Base-by-base conservation (phyloP, 53 echinoderm and acorn worm species). In the Holothuria leucospilota region DNA sequence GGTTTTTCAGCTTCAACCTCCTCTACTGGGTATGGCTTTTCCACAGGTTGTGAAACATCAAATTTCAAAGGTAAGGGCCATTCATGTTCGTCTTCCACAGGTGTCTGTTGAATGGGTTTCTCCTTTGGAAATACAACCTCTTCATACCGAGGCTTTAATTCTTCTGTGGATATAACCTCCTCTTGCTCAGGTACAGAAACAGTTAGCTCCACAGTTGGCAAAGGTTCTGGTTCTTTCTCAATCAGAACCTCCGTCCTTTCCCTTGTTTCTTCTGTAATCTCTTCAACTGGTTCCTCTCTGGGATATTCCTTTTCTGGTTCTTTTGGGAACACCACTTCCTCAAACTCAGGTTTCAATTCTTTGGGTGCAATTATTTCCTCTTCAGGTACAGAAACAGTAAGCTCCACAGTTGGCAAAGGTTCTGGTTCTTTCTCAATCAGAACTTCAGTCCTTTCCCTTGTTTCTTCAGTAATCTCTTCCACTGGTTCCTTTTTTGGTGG, bases 11-110 rank as follows among this genome's bases (percentile, higher is more conserved):
- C 88, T 69, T 68, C 30, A 24, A 94, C 93, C 87, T 82, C 89
- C 14, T 94, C 68, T 71, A 90, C 90, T 70, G 96, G 94, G 86
- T 86, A 90, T 39, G 87, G 75, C 69, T 67, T 59, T 53, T 75
- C 84, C 23, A 84, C 92, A 40, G 88, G 88, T 27, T 71, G n/a
- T 8, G 71, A 71, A 59, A 90, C 68, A 41, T 87, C 91, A 26
- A 68, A 67, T 38, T 69, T 68, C 68, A 68, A 67, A 68, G 85
- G 85, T 0, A 41, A 25, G 3, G 21, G 8, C 46, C 0, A 39
- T 71, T 28, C 72, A 71, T 10, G 30, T 10, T 30, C 0, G 10
- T 71, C 72, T 39, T 30, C 72, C 20, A 18, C n/a, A 41, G 42
- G 52, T 27, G 58, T 78, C 52, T 29, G 20, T 29, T 56, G 53